Evolutionary conservation across 2,888 invertebrate genomes (phyloP), one percentile per base, ranked within the genome.

Genomic region (Argyresthia goedartella): DNA sequence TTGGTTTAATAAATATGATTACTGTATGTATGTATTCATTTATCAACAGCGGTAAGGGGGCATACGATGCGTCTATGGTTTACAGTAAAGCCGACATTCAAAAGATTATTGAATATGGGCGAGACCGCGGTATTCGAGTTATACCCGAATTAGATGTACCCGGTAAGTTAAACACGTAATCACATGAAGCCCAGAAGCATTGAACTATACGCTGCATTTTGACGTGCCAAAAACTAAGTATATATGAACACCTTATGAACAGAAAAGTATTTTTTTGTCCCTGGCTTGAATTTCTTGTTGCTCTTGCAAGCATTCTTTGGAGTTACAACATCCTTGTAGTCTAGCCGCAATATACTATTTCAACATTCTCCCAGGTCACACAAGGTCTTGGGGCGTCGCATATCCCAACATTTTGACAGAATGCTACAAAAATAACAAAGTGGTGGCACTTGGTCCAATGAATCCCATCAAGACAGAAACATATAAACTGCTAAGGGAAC

Each of bases 101-200:
- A 25, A 25, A 25, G 6, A 25, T 4, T 25, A 25, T 25, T 25
- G 3, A 25, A 25, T 25, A 25, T 71, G 97, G 95, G 0, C 88
- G 93, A 59, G 65, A 91, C 0, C 87, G 95, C 46, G 97, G 96
- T 8, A 95, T 98, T 56, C 87, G 97, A 46, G 95, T 97, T 0
- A 77, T 98, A 51, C 91, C 95, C 0, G 98, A 98, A 81, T 96
- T 97, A 66, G 97, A 98, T 73, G 92, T 94, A 1, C 97, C 97
- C 57, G 95, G 95, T 93, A 73, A 70, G 56, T 25, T 25, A 4
- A 25, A 6, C 6, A 25, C 6, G 25, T 25, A 25, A 25, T 25
- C 25, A 25, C 25, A 25, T 25, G 25, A 25, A 25, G 25, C 25
- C n/a, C n/a, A 25, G 25, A n/a, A 39, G 39, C 10, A 36, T 36